Evolutionary conservation across 2,888 invertebrate species (phyloP), one percentile per base, ranked within the genome.

Genomic region (Noctua comes): DNA sequence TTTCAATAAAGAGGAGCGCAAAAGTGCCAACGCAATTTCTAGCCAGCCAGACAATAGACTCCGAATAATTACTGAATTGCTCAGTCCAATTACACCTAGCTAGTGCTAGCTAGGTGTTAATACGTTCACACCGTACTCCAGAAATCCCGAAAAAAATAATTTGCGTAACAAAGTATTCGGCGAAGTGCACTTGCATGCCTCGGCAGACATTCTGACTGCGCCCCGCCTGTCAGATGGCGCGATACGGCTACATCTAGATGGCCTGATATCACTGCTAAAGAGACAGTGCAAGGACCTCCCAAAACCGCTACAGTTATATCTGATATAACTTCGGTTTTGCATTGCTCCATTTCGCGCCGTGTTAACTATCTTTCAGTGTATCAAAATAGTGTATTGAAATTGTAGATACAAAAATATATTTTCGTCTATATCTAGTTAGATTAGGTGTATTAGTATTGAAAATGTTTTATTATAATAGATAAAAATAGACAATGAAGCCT

Each of bases 181-280:
- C 82, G 92, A 90, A 93, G 40, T 89, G 89, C 89, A 87, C 83
- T 79, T 74, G 75, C 65, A 81, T 76, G 76, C 46, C 85, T 88
- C 86, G 89, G 91, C 86, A 91, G 92, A 94, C 93, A 93, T 93
- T 93, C 92, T 84, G 93, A 87, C 92, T 91, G 91, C 91, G 91
- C 82, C 59, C 76, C 84, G 73, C 73, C 89, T 91, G 90, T 90
- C 87, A 89, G 90, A 91, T 91, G 75, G 83, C 21, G 79, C 84
- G 90, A 91, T 92, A 91, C 82, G 82, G 77, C 70, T 46, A 83
- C 80, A 84, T 84, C 81, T 85, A 88, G 89, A 90, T 89, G 83
- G 80, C 82, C 85, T 87, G 89, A 91, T 90, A 89, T 85, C 82
- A 83, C 84, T 83, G 83, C 73, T 86, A 86, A 86, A 84, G 77